Evolutionary conservation across 2,888 invertebrate genomes (phyloP).

Genomic region (Ectemnius continuus): DNA sequence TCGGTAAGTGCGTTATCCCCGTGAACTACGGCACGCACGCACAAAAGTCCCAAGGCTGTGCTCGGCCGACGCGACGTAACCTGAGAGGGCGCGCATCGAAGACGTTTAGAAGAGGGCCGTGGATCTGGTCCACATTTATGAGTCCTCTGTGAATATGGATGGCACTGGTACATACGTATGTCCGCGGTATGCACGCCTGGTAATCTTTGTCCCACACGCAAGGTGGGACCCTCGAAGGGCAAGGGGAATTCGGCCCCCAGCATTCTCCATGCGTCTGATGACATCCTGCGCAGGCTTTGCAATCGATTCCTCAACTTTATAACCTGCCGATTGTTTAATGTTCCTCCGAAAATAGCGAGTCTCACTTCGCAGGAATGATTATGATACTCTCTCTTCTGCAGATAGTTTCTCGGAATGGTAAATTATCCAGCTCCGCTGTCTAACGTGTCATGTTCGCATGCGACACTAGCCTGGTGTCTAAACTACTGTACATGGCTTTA

Average conservation of each 20-base stretch:
- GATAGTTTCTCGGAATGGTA: too few species aligned
- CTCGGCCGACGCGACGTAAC: constrained; percentile 39
- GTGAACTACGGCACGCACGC: constrained; percentile 41
- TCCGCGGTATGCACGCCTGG: constrained; percentile 42
- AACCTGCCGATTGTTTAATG: too few species aligned
- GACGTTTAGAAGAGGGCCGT: constrained; percentile 58
- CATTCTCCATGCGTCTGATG: constrained; percentile 11
- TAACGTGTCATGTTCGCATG: too few species aligned
- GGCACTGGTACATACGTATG: constrained; percentile 37
- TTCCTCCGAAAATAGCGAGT: too few species aligned
- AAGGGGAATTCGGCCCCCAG: constrained; percentile 16
- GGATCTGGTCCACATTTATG: constrained; percentile 55
- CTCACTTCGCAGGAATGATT: too few species aligned
- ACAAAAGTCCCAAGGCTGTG: constrained; percentile 48
- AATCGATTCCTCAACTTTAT: constrained; percentile 30
- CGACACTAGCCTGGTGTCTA: constrained; percentile 24
- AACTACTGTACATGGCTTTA: constrained; percentile 30
- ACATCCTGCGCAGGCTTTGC: constrained; percentile 14
- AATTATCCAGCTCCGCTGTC: too few species aligned
- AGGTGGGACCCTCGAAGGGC: constrained; percentile 29
- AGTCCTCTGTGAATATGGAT: constrained; percentile 56
- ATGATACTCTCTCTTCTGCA: too few species aligned
- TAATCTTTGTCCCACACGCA: constrained; percentile 60
- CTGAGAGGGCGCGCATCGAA: constrained; percentile 50
- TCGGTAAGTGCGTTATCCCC: constrained; percentile 52